Conservation (phyloP, 2,888 invertebrate genomes). For the Reticulitermes lucifugus region DNA sequence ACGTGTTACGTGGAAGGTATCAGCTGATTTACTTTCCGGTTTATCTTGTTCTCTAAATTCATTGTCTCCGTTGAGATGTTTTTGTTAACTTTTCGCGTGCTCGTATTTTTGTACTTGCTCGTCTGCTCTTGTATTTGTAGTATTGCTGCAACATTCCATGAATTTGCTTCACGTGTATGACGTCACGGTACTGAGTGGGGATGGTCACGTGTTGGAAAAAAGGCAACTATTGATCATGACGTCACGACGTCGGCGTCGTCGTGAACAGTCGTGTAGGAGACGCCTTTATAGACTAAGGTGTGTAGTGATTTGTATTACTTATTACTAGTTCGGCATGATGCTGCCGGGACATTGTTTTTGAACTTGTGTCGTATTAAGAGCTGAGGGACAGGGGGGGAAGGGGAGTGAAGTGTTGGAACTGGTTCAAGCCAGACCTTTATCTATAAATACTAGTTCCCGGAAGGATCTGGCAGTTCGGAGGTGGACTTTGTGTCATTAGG, state of each 20-base stretch:
- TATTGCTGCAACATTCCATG: background rate
- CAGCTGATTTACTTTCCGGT: no score
- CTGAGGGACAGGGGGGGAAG: slow-evolving; percentile 42
- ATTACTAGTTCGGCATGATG: slow-evolving; percentile 3
- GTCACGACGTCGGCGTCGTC: slow-evolving; percentile 45
- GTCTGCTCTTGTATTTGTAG: background rate
- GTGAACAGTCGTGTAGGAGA: slow-evolving; percentile 31
- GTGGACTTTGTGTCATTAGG: background rate
- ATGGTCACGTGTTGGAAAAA: slow-evolving; percentile 43
- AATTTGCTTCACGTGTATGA: slow-evolving; percentile 28
- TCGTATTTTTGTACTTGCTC: background rate
- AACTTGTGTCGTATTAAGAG: slow-evolving; percentile 24
- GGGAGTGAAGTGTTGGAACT: slow-evolving; percentile 49
- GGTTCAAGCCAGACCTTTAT: slow-evolving; percentile 44
- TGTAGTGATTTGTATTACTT: background rate
- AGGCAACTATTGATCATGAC: slow-evolving; percentile 49
- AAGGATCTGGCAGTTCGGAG: background rate
- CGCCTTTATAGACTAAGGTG: background rate
- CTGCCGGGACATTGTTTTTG: slow-evolving; percentile 26
- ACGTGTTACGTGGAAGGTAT: no score
- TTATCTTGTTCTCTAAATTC: no score
- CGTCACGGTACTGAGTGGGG: slow-evolving; percentile 23
- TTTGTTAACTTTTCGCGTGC: background rate
- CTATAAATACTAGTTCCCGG: slow-evolving; percentile 49
- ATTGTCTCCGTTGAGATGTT: no score